These are phyloP conservation scores for Microcebus lehilahytsara DNA, from an alignment of 2,113 vertebrate genomes.

Conservation along the genomic window DNA sequence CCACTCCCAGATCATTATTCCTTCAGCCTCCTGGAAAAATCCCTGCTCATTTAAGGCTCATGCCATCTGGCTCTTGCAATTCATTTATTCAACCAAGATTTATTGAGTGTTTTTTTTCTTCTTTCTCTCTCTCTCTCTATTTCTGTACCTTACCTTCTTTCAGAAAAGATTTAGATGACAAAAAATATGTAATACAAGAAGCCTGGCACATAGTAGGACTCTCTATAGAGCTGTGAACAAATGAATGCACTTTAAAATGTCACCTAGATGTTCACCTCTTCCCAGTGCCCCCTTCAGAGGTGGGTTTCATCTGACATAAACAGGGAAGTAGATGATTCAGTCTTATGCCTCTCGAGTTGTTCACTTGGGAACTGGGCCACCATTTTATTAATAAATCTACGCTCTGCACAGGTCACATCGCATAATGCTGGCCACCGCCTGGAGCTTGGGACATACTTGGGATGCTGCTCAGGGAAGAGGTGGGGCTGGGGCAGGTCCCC, in stretches of 20 bases:
- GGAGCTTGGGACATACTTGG: background rate
- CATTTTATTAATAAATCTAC: background rate
- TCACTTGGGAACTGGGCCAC: background rate
- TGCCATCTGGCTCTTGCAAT: constrained; percentile 64
- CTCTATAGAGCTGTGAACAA: background rate
- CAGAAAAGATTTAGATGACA: background rate
- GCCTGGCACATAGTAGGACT: background rate
- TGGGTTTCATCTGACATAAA: background rate
- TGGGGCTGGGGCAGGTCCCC: background rate
- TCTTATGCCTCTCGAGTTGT: background rate
- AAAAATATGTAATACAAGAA: background rate
- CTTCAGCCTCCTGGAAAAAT: constrained; percentile 60
- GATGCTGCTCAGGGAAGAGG: background rate
- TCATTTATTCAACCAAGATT: constrained; percentile 62
- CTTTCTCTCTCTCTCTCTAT: background rate
- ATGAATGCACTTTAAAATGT: background rate
- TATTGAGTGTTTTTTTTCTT: background rate
- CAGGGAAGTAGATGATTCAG: background rate
- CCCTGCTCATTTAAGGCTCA: constrained; percentile 52
- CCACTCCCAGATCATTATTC: constrained; percentile 54
- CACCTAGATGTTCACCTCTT: background rate
- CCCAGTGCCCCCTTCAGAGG: background rate
- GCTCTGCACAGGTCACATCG: background rate
- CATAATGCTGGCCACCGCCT: background rate
- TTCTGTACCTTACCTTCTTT: constrained; percentile 22